Percentiles rank a stretch among this genome's conserved stretches.
phyloP scores from a whole-genome alignment of 1,140 invertebrate species.

The Zophobas morio region DNA sequence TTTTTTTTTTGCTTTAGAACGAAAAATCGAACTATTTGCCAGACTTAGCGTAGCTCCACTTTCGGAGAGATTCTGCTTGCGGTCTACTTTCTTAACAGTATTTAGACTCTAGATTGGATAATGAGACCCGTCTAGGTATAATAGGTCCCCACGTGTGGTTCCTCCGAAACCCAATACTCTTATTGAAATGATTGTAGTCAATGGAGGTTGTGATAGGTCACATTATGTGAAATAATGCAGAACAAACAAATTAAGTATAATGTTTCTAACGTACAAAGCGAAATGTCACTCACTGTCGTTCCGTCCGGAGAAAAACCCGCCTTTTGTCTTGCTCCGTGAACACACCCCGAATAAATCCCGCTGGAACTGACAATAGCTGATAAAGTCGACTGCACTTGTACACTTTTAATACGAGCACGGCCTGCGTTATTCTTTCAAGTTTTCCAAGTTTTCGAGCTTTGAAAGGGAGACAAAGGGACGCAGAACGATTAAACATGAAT shows the following conservation, averaged over 20 bases:
- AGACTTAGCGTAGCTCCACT: conserved; percentile 11
- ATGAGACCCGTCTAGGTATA: conserved; percentile 21
- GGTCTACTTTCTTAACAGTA: conserved; percentile 47
- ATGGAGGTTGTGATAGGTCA: conserved; percentile 48
- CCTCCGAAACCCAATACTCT: conserved; percentile 44
- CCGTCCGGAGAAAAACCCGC: background rate
- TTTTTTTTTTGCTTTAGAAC: too few species aligned
- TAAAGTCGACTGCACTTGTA: conserved; percentile 43
- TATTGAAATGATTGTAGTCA: conserved; percentile 50
- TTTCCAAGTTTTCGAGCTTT: conserved; percentile 13
- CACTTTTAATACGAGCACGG: conserved; percentile 31
- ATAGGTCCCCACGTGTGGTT: conserved; percentile 44
- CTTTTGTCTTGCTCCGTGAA: background rate
- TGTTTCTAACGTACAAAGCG: conserved; percentile 35
- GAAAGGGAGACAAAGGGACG: conserved; percentile 3
- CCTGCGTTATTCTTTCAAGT: conserved; percentile 23
- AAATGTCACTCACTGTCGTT: conserved; percentile 28
- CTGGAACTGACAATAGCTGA: conserved; percentile 43
- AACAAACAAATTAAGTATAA: conserved; percentile 49
- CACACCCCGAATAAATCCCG: background rate
- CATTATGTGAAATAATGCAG: conserved; percentile 49
- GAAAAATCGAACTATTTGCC: background rate
- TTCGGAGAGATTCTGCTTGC: conserved; percentile 13
- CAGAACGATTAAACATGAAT: conserved; percentile 35
- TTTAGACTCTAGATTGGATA: conserved; percentile 36